Percentiles rank a stretch among this genome's conserved stretches.
phyloP scores from a whole-genome alignment of 2,797 vertebrate species.

The Okamejei kenojei region DNA sequence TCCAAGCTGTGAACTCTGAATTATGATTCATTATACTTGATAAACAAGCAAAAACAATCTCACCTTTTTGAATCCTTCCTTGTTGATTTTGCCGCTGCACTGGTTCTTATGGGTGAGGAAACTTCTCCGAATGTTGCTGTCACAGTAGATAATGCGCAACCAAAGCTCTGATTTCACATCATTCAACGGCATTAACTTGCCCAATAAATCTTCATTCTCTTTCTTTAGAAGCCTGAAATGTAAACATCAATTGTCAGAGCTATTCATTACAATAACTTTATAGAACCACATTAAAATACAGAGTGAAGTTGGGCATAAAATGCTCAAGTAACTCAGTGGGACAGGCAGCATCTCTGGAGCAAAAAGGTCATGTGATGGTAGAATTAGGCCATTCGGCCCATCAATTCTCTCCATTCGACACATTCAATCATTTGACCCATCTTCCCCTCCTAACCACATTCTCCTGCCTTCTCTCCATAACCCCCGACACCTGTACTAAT shows the following conservation, averaged over 20 bases:
- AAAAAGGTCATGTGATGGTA: no score
- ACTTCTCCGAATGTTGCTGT: constrained; percentile 41
- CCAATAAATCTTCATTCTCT: constrained; percentile 29
- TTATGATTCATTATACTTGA: not conserved
- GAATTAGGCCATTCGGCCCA: no score
- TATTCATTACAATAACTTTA: not conserved
- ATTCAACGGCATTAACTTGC: constrained; percentile 45
- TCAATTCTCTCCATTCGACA: no score
- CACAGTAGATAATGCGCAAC: constrained; percentile 42
- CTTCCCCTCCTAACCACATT: no score
- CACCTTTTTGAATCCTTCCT: constrained; percentile 51
- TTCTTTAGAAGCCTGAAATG: constrained; percentile 46
- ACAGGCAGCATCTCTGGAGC: no score
- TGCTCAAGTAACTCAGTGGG: no score
- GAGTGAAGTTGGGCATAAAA: not conserved
- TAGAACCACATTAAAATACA: not conserved
- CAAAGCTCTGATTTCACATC: constrained; percentile 50
- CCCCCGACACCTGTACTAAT: no score
- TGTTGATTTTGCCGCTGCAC: constrained; percentile 42
- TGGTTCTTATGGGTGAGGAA: constrained; percentile 47
- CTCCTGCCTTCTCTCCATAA: no score
- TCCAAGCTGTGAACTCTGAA: no score
- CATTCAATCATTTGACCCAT: no score
- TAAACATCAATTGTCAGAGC: not conserved
- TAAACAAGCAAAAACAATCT: constrained; percentile 4